These are phyloP conservation scores for Idaea biselata DNA, from an alignment of 2,888 invertebrate genomes.

Conservation along the genomic window DNA sequence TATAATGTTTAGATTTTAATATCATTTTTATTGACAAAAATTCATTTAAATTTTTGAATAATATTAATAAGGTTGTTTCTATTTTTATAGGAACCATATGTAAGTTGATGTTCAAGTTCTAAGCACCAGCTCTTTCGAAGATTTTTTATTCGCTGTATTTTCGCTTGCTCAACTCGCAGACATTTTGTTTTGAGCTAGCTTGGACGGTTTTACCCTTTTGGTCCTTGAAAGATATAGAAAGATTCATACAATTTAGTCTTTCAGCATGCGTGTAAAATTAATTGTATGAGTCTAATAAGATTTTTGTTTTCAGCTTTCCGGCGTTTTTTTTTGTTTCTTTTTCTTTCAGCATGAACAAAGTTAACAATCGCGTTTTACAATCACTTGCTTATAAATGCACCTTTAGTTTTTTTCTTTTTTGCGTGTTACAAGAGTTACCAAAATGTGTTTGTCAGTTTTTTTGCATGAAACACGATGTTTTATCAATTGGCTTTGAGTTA, in stretches of 20 bases:
- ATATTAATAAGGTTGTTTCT: slow-evolving; percentile 57
- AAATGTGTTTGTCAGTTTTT: slow-evolving; percentile 44
- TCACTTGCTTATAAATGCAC: slow-evolving; percentile 58
- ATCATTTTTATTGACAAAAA: neutral
- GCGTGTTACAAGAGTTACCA: slow-evolving; percentile 43
- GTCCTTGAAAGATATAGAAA: slow-evolving; percentile 9
- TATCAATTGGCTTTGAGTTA: slow-evolving; percentile 22
- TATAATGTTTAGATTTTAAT: neutral
- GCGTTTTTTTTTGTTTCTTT: slow-evolving; percentile 29
- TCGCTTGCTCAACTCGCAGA: slow-evolving; percentile 47
- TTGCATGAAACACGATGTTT: slow-evolving; percentile 43
- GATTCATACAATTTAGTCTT: slow-evolving; percentile 44
- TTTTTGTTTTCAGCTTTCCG: slow-evolving; percentile 51
- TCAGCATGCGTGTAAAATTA: slow-evolving; percentile 21
- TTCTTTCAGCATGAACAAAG: slow-evolving; percentile 49
- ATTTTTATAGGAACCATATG: slow-evolving; percentile 81
- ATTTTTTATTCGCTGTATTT: slow-evolving; percentile 62
- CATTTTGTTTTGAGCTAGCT: slow-evolving; percentile 20
- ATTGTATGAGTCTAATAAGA: slow-evolving; percentile 43
- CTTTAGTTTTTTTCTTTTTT: slow-evolving; percentile 35
- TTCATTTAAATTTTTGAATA: neutral
- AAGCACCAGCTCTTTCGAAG: slow-evolving; percentile 53
- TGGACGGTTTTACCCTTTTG: neutral
- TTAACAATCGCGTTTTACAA: slow-evolving; percentile 49
- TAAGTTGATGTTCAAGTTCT: slow-evolving; percentile 69